These are phyloP conservation scores for Corvus moneduloides DNA, from an alignment of 2,113 vertebrate genomes.

Conservation along the genomic window DNA sequence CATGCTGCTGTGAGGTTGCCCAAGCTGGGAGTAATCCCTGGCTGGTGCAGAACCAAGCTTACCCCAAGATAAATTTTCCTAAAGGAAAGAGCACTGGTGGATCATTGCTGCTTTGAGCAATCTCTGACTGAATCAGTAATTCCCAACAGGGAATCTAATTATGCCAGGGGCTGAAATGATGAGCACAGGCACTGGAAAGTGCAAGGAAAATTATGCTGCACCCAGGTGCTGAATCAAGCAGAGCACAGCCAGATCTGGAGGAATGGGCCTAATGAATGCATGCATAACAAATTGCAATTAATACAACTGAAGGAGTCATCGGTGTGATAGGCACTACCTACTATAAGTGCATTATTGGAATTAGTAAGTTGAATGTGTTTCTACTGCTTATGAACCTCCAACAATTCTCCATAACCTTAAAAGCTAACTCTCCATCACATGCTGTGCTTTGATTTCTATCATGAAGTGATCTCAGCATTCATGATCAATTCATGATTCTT, in stretches of 20 bases:
- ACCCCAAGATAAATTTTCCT: neutral
- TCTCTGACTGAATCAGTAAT: neutral
- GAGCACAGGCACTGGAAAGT: neutral
- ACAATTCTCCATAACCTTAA: neutral
- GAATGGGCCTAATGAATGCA: neutral
- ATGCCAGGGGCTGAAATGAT: neutral
- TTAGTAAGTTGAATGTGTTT: neutral
- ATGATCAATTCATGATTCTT: neutral
- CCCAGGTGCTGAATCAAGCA: slow-evolving; percentile 30
- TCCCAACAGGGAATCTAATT: slow-evolving; percentile 11
- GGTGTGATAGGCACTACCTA: neutral
- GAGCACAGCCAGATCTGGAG: neutral
- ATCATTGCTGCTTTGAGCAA: neutral
- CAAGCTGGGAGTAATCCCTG: neutral
- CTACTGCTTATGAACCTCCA: neutral
- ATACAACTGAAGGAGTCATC: neutral
- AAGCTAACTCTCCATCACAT: fast-evolving
- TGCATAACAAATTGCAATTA: slow-evolving; percentile 32
- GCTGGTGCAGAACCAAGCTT: neutral
- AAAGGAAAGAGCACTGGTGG: neutral
- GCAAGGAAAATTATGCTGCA: neutral
- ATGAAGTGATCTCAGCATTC: neutral
- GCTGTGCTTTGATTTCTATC: neutral
- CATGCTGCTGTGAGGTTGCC: neutral
- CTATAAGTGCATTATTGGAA: neutral